Percentiles rank a stretch among this genome's conserved stretches.
These are phyloP conservation scores for Hyperopisus bebe DNA, from an alignment of 2,113 vertebrate genomes.

Conservation along the genomic window DNA sequence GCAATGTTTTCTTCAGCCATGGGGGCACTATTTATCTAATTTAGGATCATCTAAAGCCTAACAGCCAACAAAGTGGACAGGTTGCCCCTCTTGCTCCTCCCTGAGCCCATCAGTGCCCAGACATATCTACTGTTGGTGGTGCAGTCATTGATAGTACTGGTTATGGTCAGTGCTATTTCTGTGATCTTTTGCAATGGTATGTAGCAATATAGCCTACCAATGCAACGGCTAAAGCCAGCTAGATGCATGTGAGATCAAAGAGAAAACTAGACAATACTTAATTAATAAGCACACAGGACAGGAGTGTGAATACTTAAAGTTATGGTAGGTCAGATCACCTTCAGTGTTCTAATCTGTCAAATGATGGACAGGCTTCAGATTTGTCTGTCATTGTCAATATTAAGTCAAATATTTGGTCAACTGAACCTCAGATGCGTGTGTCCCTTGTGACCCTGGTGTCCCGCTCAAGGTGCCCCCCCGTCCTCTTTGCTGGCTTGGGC, in stretches of 20 bases:
- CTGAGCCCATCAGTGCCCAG: background rate
- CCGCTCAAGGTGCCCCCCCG: background rate
- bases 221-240: background rate
- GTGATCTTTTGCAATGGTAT: too few species aligned
- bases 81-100: background rate
- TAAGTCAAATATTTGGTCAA: background rate
- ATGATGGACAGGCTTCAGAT: background rate
- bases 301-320: background rate
- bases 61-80: background rate
- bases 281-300: background rate
- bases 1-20: background rate
- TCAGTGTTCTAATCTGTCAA: background rate
- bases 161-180: too few species aligned
- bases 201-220: too few species aligned
- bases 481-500: background rate
- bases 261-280: background rate
- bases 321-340: background rate
- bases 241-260: background rate
- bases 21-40: background rate
- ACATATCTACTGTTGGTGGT: background rate
- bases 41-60: background rate
- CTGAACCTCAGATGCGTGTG: background rate
- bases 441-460: background rate
- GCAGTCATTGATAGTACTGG: background rate
- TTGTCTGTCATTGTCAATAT: background rate